Evolutionary conservation across 2,888 invertebrate species (phyloP).

Genomic region (Zonitis immaculata): DNA sequence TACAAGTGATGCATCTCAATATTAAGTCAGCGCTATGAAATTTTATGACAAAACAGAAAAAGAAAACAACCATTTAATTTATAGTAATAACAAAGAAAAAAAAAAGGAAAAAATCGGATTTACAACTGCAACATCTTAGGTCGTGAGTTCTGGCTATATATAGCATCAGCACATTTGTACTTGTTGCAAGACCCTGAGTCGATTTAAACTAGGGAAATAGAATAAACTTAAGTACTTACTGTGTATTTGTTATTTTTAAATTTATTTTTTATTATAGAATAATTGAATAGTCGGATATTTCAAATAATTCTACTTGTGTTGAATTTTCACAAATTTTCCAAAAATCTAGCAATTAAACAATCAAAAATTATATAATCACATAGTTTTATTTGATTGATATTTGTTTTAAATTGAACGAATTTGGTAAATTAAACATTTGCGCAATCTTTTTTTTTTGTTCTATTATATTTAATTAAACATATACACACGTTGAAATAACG

Average conservation of each 20-base stretch:
- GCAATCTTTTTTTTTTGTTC: background rate
- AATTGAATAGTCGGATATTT: too few species aligned
- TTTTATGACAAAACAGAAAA: constrained; percentile 1
- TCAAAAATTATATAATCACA: constrained; percentile 16
- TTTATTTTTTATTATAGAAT: too few species aligned
- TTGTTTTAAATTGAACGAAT: background rate
- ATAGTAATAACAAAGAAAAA: constrained; percentile 8
- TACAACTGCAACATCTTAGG: constrained; percentile 28
- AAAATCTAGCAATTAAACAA: background rate
- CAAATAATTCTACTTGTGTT: too few species aligned
- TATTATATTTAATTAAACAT: constrained; percentile 14
- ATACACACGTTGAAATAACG: constrained; percentile 27
- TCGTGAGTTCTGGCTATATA: constrained; percentile 33
- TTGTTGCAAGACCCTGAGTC: constrained; percentile 22
- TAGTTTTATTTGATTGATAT: background rate
- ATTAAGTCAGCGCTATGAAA: constrained; percentile 16
- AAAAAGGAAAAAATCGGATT: too few species aligned
- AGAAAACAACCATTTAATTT: constrained; percentile 6
- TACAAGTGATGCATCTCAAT: constrained; percentile 66
- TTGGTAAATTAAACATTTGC: background rate
- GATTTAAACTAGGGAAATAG: constrained; percentile 11
- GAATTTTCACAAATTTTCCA: too few species aligned
- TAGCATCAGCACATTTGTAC: constrained; percentile 31
- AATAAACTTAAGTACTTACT: constrained; percentile 20
- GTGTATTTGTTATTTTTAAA: constrained; percentile 23